These are phyloP conservation scores for Oryzias javanicus DNA, from an alignment of 2,113 vertebrate genomes.

Conservation along the genomic window DNA sequence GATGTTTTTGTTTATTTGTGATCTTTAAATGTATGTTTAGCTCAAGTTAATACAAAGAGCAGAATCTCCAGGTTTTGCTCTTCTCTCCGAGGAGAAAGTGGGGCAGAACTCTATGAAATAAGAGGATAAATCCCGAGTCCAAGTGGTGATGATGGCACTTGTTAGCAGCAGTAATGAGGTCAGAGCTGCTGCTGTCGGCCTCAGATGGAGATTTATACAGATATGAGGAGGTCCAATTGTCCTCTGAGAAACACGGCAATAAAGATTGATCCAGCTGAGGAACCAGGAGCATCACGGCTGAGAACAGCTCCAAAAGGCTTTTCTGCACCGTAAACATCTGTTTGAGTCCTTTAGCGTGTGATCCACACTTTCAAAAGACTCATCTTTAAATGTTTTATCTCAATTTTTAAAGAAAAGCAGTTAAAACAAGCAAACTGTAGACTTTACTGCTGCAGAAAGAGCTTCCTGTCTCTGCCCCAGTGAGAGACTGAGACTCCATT, in stretches of 20 bases:
- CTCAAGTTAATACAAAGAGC: no score
- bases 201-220: slow-evolving; percentile 73
- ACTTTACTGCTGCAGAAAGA: slow-evolving; percentile 2
- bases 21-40: no score
- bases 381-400: no score
- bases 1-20: no score
- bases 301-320: no score
- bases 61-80: not conserved
- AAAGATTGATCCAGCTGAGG: slow-evolving; percentile 47
- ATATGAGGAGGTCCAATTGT: slow-evolving; percentile 56
- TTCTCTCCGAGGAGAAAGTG: not conserved
- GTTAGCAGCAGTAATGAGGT: slow-evolving; percentile 72
- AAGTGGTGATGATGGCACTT: slow-evolving; percentile 59
- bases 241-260: slow-evolving; percentile 43
- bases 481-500: slow-evolving; percentile 28
- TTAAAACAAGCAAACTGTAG: no score
- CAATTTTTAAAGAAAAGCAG: no score
- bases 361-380: no score
- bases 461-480: slow-evolving; percentile 26
- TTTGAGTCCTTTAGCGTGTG: no score
- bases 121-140: slow-evolving; percentile 64
- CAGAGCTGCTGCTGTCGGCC: slow-evolving; percentile 65
- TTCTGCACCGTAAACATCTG: no score
- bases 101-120: slow-evolving; percentile 2
- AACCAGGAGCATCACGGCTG: slow-evolving; percentile 9